Evolutionary conservation across 2,113 vertebrate genomes (phyloP).

Genomic region (Nestor notabilis): DNA sequence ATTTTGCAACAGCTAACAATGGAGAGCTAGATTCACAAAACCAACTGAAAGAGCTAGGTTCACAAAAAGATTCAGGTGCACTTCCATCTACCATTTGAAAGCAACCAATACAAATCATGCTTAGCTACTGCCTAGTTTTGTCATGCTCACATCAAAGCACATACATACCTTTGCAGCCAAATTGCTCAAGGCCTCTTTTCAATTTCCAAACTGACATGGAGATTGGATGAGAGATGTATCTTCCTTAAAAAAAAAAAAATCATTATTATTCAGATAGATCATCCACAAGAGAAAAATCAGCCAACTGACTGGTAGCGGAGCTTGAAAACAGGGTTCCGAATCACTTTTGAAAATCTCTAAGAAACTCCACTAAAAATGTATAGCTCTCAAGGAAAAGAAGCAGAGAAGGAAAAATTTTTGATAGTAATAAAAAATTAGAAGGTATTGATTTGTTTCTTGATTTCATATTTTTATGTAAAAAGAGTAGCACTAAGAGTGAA

Average conservation of each 20-base stretch:
- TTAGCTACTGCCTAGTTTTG: background rate
- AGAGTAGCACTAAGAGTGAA: background rate
- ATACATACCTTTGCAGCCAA: background rate
- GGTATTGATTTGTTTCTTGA: background rate
- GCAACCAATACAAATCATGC: background rate
- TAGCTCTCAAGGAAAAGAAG: background rate
- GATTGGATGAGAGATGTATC: background rate
- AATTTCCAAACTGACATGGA: background rate
- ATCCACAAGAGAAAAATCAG: background rate
- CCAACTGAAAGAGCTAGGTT: background rate
- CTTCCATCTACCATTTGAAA: background rate
- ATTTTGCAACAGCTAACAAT: background rate
- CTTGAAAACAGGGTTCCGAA: background rate
- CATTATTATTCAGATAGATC: background rate
- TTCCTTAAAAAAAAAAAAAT: background rate
- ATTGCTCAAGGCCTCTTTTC: background rate
- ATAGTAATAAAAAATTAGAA: background rate
- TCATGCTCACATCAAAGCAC: background rate
- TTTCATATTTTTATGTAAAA: background rate
- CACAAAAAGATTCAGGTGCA: background rate
- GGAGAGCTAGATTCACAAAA: background rate
- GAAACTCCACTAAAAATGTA: background rate
- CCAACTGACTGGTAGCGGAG: background rate
- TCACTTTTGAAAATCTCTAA: background rate
- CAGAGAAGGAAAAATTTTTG: background rate